Evolutionary conservation across 2,888 invertebrate genomes (phyloP).

Genomic region (Erebia aethiops): DNA sequence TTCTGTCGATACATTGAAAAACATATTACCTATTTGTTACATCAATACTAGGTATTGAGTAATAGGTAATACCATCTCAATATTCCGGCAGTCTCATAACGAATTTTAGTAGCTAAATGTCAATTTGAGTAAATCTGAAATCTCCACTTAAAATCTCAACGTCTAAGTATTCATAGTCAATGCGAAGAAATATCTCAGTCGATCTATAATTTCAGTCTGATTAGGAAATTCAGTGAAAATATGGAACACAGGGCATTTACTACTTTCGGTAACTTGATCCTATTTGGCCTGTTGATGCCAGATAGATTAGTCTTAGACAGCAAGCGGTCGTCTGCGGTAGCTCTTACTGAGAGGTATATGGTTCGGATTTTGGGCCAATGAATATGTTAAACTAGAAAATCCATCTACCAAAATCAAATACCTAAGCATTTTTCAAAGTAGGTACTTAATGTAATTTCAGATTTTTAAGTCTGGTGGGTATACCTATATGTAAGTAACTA

Average conservation of each 20-base stretch:
- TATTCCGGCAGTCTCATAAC: constrained; percentile 1
- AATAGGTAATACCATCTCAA: neutral
- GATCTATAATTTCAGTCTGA: too few species aligned
- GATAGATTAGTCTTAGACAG: too few species aligned
- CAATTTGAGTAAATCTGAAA: neutral
- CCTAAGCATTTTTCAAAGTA: too few species aligned
- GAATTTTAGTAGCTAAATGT: constrained; percentile 3
- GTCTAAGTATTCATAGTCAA: neutral
- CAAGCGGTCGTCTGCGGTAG: too few species aligned
- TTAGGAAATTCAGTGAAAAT: too few species aligned
- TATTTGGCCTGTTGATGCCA: too few species aligned
- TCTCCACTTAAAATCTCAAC: neutral
- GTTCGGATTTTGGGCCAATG: neutral
- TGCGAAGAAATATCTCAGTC: neutral
- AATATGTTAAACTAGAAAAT: neutral
- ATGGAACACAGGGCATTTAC: too few species aligned
- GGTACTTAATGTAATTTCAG: neutral
- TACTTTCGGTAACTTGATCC: too few species aligned
- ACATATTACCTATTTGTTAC: neutral
- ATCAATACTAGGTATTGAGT: too few species aligned
- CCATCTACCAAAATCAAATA: neutral
- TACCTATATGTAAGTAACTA: neutral
- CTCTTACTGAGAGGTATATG: neutral
- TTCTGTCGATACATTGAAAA: constrained; percentile 32
- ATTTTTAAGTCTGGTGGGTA: neutral